phyloP scores from a whole-genome alignment of 1,140 invertebrate species.

The Pteromalus puparum region DNA sequence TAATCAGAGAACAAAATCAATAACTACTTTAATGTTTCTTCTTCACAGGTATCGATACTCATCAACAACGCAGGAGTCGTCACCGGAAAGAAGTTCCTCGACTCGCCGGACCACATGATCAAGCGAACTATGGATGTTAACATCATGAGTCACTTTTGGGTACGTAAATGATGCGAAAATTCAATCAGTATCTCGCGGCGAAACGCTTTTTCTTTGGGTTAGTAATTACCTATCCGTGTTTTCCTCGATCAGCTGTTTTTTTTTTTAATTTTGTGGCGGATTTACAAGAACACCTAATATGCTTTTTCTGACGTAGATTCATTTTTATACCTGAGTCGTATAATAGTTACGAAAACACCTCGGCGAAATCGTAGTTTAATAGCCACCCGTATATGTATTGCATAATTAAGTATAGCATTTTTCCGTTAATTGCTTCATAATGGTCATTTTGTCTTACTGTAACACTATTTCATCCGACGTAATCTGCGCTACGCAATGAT shows the following conservation, averaged over 20 bases:
- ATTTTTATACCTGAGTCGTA: too few relatives aligned
- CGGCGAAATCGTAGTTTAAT: not conserved
- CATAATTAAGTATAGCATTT: not conserved
- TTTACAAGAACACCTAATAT: too few relatives aligned
- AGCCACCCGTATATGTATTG: not conserved
- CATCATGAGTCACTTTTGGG: conserved; percentile 87
- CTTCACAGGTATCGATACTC: conserved; percentile 84
- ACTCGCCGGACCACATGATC: conserved; percentile 89
- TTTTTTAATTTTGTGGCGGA: too few relatives aligned
- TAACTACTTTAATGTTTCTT: not conserved
- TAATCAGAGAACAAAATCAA: too few relatives aligned
- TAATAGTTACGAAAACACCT: not conserved
- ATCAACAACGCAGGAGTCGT: conserved; percentile 97
- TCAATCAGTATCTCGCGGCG: not conserved
- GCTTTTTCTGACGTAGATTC: too few relatives aligned
- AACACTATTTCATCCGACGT: too few relatives aligned
- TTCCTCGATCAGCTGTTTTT: not conserved
- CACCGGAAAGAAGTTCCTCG: conserved; percentile 87
- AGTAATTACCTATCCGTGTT: too few relatives aligned
- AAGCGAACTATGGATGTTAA: conserved; percentile 87
- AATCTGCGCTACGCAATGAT: too few relatives aligned
- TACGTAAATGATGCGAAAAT: conserved; percentile 69
- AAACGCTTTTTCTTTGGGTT: too few relatives aligned
- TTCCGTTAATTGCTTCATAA: not conserved
- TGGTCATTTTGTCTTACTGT: too few relatives aligned